phyloP scores from a whole-genome alignment of 2,888 invertebrate species.

The Drosophila leonis region DNA sequence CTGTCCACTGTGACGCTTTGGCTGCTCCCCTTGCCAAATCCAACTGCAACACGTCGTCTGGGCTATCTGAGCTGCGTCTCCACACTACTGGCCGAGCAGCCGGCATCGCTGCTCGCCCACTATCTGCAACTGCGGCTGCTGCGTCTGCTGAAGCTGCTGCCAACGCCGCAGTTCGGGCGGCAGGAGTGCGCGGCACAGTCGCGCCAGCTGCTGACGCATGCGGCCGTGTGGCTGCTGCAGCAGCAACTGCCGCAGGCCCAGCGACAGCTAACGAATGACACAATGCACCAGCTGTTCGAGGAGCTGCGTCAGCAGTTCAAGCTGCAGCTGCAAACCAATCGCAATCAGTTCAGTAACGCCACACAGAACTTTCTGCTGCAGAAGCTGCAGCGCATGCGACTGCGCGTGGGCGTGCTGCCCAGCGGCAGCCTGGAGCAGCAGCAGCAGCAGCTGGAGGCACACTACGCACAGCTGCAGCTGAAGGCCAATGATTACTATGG shows the following conservation, averaged over 20 bases:
- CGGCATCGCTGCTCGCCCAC: constrained; percentile 12
- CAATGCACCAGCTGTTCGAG: constrained; percentile 48
- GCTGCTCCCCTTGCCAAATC: constrained; percentile 43
- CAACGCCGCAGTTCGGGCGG: constrained; percentile 15
- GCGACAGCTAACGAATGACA: constrained; percentile 3
- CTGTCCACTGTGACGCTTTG: constrained; percentile 6
- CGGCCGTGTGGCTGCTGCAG: constrained; percentile 58
- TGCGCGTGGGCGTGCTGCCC: constrained; percentile 58
- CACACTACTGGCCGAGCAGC: neutral
- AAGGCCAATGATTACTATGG: constrained; percentile 52
- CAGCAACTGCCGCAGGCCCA: constrained; percentile 10
- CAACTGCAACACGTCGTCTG: neutral
- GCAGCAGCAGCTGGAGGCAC: constrained; percentile 21
- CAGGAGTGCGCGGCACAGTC: constrained; percentile 50
- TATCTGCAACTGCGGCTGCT: constrained; percentile 50
- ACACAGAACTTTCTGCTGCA: constrained; percentile 29
- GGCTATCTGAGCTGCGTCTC: constrained; percentile 6
- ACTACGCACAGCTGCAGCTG: constrained; percentile 38
- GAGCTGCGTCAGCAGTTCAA: constrained; percentile 47
- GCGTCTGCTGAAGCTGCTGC: constrained; percentile 18
- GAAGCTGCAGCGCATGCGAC: constrained; percentile 48
- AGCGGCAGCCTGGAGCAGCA: neutral
- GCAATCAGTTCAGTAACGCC: constrained; percentile 37
- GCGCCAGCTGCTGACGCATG: constrained; percentile 53
- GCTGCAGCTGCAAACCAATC: constrained; percentile 36